Conservation (phyloP, 2,797 vertebrate species). For the Kryptopterus vitreolus region DNA sequence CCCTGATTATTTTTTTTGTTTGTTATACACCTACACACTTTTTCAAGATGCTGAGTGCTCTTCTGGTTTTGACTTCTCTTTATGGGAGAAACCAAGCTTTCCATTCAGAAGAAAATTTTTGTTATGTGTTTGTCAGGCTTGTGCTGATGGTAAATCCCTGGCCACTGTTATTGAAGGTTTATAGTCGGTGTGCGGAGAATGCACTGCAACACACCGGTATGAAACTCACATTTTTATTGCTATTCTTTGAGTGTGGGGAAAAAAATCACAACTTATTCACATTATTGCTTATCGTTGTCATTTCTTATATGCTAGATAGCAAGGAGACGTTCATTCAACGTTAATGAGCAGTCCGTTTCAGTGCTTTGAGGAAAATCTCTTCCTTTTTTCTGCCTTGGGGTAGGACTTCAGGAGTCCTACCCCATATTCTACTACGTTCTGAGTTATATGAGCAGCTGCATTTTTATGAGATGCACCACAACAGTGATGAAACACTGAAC, state of each 20-base stretch:
- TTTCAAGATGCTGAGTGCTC: not conserved
- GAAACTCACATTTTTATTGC: not conserved
- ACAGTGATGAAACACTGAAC: no score
- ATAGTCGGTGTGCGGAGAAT: not conserved
- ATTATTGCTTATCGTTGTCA: not conserved
- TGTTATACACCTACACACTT: constrained; percentile 3
- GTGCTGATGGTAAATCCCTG: not conserved
- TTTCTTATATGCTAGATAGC: no score
- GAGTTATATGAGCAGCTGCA: not conserved
- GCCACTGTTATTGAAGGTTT: not conserved
- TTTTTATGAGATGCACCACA: not conserved
- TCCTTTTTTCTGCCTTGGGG: not conserved
- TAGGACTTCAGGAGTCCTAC: not conserved
- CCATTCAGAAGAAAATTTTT: not conserved
- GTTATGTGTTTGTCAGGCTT: not conserved
- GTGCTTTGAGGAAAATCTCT: not conserved
- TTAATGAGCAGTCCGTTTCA: not conserved
- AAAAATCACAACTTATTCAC: not conserved
- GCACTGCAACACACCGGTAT: not conserved
- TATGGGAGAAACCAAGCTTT: not conserved
- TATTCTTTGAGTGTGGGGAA: not conserved
- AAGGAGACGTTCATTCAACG: not conserved
- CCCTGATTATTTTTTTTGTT: not conserved
- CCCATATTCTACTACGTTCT: no score
- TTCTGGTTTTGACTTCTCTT: not conserved